Percentiles rank a stretch among this genome's conserved stretches.
Evolutionary conservation across 1,140 invertebrate genomes (phyloP).

Genomic region (Papilio polytes): DNA sequence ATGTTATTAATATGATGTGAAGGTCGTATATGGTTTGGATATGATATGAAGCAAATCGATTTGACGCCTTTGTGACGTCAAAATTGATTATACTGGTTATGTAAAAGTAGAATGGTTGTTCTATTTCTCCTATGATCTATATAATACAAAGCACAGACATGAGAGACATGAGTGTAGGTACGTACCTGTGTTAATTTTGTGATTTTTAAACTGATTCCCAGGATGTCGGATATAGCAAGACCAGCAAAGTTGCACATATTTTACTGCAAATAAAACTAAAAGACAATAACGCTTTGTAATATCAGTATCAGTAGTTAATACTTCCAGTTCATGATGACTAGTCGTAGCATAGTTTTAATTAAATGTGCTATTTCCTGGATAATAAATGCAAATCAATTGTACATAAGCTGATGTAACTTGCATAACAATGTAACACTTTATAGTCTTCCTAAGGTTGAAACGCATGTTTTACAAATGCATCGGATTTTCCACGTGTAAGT

Average conservation of each 20-base stretch:
- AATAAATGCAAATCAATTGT: conserved; percentile 26
- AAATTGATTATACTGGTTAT: not conserved
- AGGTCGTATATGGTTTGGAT: conserved; percentile 2
- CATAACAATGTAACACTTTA: conserved; percentile 15
- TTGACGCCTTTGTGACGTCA: not conserved
- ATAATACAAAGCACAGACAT: no score
- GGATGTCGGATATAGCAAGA: not conserved
- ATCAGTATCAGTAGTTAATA: not conserved
- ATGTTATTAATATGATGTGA: conserved; percentile 11
- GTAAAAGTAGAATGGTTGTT: not conserved
- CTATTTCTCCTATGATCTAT: not conserved
- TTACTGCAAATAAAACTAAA: not conserved
- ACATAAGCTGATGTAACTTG: conserved; percentile 14
- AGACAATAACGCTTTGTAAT: not conserved
- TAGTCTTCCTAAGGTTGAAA: conserved; percentile 30
- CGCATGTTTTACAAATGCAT: conserved; percentile 43
- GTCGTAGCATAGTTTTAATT: conserved; percentile 3
- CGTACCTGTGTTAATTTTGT: no score
- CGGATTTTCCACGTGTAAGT: conserved; percentile 66
- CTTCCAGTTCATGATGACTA: not conserved
- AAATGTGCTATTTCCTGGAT: conserved; percentile 14
- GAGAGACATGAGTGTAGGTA: no score
- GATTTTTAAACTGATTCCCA: not conserved
- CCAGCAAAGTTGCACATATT: no score
- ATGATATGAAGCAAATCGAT: conserved; percentile 24